Percentiles rank a stretch among this genome's conserved stretches.
These are phyloP conservation scores for Drosophila ezoana DNA, from an alignment of 2,888 invertebrate genomes.

Conservation along the genomic window DNA sequence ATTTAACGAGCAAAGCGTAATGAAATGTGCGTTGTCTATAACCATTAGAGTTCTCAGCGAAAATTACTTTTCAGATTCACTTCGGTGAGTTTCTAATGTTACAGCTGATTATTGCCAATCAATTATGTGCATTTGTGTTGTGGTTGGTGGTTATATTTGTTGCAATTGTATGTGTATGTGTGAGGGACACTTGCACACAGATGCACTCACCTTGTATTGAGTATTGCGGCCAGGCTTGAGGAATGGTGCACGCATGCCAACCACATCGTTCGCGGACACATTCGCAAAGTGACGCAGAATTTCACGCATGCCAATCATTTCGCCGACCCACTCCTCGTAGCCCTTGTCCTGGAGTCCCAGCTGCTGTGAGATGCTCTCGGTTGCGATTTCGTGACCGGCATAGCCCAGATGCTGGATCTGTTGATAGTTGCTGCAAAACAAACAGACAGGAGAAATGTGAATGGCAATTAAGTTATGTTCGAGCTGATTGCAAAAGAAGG, in stretches of 20 bases:
- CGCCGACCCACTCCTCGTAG: slow-evolving; percentile 96
- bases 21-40: neutral
- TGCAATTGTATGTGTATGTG: neutral
- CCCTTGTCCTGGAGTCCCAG: slow-evolving; percentile 94
- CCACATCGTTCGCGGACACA: slow-evolving; percentile 92
- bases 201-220: slow-evolving; percentile 91
- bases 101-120: slow-evolving; percentile 45
- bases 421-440: slow-evolving; percentile 93
- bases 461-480: slow-evolving; percentile 34
- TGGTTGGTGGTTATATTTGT: slow-evolving; percentile 16
- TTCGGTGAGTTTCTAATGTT: slow-evolving; percentile 9
- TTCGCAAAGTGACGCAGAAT: slow-evolving; percentile 93
- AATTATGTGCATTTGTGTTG: slow-evolving; percentile 30
- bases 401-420: slow-evolving; percentile 95
- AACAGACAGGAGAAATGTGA: slow-evolving; percentile 19
- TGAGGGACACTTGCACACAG: too few relatives aligned
- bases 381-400: slow-evolving; percentile 93
- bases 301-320: slow-evolving; percentile 97
- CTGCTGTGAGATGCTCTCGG: slow-evolving; percentile 89
- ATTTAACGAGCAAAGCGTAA: neutral
- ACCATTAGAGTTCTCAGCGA: neutral
- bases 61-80: neutral
- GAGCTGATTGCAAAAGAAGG: slow-evolving; percentile 5
- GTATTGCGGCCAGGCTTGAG: slow-evolving; percentile 96
- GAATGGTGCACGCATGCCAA: slow-evolving; percentile 95